phyloP scores from a whole-genome alignment of 2,888 invertebrate genomes.

The Galerucella nymphaeae region DNA sequence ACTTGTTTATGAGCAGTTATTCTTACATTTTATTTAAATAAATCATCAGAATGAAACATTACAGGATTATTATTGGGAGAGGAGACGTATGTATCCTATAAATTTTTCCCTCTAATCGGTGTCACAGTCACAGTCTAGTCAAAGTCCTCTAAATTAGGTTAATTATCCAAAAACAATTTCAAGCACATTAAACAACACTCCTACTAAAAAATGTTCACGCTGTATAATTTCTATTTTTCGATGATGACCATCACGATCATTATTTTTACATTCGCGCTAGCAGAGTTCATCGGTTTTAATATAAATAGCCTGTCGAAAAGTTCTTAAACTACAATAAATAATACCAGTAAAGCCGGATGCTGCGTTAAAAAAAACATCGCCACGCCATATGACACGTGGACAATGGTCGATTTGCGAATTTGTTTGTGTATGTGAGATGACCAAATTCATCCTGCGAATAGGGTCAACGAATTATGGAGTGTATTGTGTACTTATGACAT shows the following conservation, averaged over 20 bases:
- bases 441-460: conserved; percentile 23
- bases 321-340: conserved; percentile 7
- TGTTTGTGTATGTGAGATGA: conserved; percentile 20
- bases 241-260: conserved; percentile 13
- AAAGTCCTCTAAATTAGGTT: not conserved
- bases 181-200: conserved; percentile 7
- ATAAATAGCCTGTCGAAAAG: conserved; percentile 3
- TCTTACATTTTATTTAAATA: too few species aligned
- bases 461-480: conserved; percentile 31
- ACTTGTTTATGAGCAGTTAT: too few species aligned
- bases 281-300: conserved; percentile 12
- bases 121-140: conserved; percentile 2
- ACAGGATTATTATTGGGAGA: too few species aligned
- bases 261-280: conserved; percentile 8
- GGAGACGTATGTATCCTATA: too few species aligned
- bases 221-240: conserved; percentile 16
- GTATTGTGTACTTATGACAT: conserved; percentile 15
- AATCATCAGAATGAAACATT: too few species aligned
- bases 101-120: not conserved
- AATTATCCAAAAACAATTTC: not conserved
- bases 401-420: conserved; percentile 25
- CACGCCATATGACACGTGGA: not conserved
- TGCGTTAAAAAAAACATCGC: conserved; percentile 8
- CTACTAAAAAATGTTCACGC: not conserved
- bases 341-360: not conserved